Base-by-base conservation (phyloP, 2,113 vertebrate species). In the Hepsetus odoe region DNA sequence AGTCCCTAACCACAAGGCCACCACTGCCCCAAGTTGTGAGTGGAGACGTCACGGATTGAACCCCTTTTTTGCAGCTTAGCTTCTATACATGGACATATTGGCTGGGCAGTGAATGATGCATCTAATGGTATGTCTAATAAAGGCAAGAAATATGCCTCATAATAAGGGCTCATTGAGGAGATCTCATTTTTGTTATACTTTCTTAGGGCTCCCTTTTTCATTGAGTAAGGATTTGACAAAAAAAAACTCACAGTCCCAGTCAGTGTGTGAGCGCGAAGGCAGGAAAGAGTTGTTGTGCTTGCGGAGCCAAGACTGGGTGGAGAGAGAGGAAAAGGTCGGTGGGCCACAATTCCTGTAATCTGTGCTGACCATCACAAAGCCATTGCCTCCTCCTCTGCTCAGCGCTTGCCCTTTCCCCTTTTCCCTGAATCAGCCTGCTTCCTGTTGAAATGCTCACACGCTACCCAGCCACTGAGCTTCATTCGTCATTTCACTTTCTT, bases 271-370 rank as follows among this genome's bases (percentile, higher is more conserved):
- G 38, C 61, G 62, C 71, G 59, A 32, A 70, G 58, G 40, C 62
- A 83, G 81, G 76, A 83, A 83, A 79, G 68, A 70, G 44, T 49
- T 38, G 42, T 70, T n/a, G 12, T n/a, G 44, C 66, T 56, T 22
- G 67, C 81, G 69, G 49, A 68, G 82, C 53, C 77, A 80, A 72
- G 73, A 80, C 76, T 84, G 70, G 70, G 83, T 80, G 79, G 79
- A 80, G 62, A 84, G 80, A 77, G 62, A 85, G 88, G 88, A 84
- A 87, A 89, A 86, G 86, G 86, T 86, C 77, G 83, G 74, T 83
- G 81, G 81, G 84, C 82, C 88, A 85, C 85, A 87, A 79, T 90
- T 89, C 88, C 90, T 91, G 86, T 88, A 82, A 87, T 89, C 86
- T 78, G 32, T 79, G 82, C 85, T 89, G 81, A 89, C 81, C 80